Conservation (phyloP, 2,797 vertebrate species). For the Pygocentrus nattereri region DNA sequence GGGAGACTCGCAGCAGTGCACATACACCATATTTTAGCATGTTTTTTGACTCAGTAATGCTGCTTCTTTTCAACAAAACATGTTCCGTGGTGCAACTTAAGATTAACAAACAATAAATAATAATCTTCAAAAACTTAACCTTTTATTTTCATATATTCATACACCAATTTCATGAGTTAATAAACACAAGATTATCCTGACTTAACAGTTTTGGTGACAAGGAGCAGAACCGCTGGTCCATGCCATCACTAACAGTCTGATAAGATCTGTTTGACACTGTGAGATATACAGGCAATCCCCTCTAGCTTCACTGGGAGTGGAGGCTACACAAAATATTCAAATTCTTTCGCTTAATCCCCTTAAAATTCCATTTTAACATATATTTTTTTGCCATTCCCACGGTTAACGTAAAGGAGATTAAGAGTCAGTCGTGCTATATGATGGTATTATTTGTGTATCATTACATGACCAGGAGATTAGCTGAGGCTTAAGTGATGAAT, state of each 20-base stretch:
- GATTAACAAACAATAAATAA: too few relatives aligned
- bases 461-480: not conserved
- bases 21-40: too few relatives aligned
- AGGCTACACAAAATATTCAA: not conserved
- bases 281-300: slow-evolving; percentile 53
- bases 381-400: not conserved
- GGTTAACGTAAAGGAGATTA: slow-evolving; percentile 8
- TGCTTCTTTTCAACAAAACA: too few relatives aligned
- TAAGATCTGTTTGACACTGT: slow-evolving; percentile 71
- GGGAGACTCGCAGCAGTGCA: too few relatives aligned
- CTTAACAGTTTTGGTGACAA: too few relatives aligned
- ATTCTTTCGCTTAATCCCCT: not conserved
- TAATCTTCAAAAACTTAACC: too few relatives aligned
- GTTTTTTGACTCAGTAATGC: too few relatives aligned
- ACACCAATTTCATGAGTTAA: too few relatives aligned
- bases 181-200: slow-evolving; percentile 41
- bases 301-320: not conserved
- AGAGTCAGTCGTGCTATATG: not conserved
- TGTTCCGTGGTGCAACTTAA: too few relatives aligned
- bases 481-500: not conserved
- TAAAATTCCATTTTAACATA: slow-evolving; percentile 7
- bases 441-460: not conserved
- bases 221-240: slow-evolving; percentile 69
- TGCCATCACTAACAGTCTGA: slow-evolving; percentile 71
- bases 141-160: too few relatives aligned